Base-by-base conservation (phyloP, 35 echinoderm and acorn worm genomes). In the Lytechinus variegatus region DNA sequence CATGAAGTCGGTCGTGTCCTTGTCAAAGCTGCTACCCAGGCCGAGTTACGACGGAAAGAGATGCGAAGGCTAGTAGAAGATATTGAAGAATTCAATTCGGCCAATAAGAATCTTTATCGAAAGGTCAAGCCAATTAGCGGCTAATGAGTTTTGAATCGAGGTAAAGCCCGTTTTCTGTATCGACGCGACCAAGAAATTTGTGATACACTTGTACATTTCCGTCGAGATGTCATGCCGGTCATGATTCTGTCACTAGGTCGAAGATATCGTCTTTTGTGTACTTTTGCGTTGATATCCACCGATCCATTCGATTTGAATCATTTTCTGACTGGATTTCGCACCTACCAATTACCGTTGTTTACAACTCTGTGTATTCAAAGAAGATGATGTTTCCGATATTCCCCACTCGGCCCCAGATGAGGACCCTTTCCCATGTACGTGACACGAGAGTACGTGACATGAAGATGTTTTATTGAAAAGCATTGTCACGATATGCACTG, bases 1-100 rank as follows among this genome's bases (percentile, higher is more conserved):
- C 27, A 92, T 27, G 56, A 96, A 54, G 86, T 96, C 2, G 95
- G 95, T 9, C 87, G 58, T 55, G 60, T 96, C 13, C 95, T 96
- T 52, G 87, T 89, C 16, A 96, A 92, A 72, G 95, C 91, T 52
- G 95, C 91, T 16, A 51, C 54, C 19, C 95, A 96, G 66, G 89
- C 95, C 16, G 95, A 92, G 27, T 8, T 96, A 27, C 27, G 95
- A 54, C 66, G 91, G 56, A 91, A 91, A 53, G 95, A 96, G 79
- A 89, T 96, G 53, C 89, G 27, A 57, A 55, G 55, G 52, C 89
- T 96, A 54, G 52, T 89, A 12, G 95, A 96, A 89, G 95, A 96
- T 96, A 96, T 96, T 56, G 95, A 96, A 56, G 95, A 96, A 33
- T 96, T 96, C 54, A 96, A 96, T 66, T 56, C 89, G 28, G 91